phyloP scores from a whole-genome alignment of 2,113 vertebrate species.

The Dipodomys stephensi region DNA sequence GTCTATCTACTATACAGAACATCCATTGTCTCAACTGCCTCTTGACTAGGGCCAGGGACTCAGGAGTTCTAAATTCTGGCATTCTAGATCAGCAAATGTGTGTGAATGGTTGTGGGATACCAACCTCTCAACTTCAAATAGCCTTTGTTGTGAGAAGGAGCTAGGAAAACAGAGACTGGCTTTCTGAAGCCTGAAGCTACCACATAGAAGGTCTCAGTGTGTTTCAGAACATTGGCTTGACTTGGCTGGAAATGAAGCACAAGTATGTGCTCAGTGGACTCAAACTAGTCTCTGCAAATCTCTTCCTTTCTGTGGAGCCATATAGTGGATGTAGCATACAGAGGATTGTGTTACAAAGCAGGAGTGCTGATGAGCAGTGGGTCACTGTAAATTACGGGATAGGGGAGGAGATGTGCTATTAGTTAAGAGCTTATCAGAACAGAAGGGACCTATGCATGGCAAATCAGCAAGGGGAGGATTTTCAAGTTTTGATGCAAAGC shows the following conservation, averaged over 20 bases:
- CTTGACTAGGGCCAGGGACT: background rate
- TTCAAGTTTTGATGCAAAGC: conserved; percentile 68
- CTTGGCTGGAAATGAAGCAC: background rate
- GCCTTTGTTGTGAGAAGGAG: background rate
- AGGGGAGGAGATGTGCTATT: conserved; percentile 10
- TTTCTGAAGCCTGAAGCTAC: background rate
- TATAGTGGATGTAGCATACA: background rate
- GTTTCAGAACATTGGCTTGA: background rate
- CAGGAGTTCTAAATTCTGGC: background rate
- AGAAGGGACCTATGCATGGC: background rate
- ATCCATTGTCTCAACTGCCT: background rate
- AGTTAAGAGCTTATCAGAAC: background rate
- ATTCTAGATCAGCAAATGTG: background rate
- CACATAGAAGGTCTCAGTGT: background rate
- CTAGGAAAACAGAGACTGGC: background rate
- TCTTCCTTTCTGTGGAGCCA: background rate
- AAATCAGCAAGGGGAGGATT: conserved; percentile 26
- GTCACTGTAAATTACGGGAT: background rate
- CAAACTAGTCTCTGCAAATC: background rate
- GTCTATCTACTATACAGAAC: background rate
- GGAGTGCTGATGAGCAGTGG: background rate
- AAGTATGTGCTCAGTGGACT: background rate
- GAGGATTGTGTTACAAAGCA: background rate
- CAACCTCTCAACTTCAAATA: background rate
- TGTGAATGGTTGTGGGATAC: background rate